Evolutionary conservation across 2,797 vertebrate genomes (phyloP), one percentile per base, ranked within the genome.

Genomic region (Poeciliopsis turneri): DNA sequence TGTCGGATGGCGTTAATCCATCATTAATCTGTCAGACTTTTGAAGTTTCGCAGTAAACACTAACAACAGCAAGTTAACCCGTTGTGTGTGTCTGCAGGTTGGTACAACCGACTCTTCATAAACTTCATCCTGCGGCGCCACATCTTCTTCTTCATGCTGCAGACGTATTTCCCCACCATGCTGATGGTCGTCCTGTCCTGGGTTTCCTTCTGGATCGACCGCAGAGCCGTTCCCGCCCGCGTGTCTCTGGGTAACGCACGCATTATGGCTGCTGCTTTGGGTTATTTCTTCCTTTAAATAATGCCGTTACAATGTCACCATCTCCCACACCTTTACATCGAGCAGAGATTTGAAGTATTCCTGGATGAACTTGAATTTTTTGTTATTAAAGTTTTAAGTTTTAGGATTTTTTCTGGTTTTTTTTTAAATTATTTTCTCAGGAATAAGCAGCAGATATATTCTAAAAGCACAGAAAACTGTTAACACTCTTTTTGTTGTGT

Each of bases 111-210:
- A 45, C 96, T 98, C 80, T 98, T 97, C 92, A 98, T 98, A 82
- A 97, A 96, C 90, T 98, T 98, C 93, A 96, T 97, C 80, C 96
- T 99, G 73, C 95, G 96, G 87, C 95, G 97, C 79, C 97, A 98
- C 87, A 96, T 98, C 90, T 98, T 99, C 96, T 99, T 99, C 94
- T 98, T 98, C 86, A 92, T 98, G 94, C 96, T 99, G 53, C 97
- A 99, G 93, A 97, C 97, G 1, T 98, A 97, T 89, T 98, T 99
- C 85, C 97, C 96, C 71, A 97, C 97, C 71, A 97, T 97, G 96
- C 88, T 98, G 89, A 98, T 98, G 97, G 97, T 98, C 55, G 97
- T 98, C 82, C 94, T 99, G 66, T 98, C 96, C 10, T 97, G 97
- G 97, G 97, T 98, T 77, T 98, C 97, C 28, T 98, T 98, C 92